Conservation (phyloP, 2,113 vertebrate genomes). For the Lycaon pictus region DNA sequence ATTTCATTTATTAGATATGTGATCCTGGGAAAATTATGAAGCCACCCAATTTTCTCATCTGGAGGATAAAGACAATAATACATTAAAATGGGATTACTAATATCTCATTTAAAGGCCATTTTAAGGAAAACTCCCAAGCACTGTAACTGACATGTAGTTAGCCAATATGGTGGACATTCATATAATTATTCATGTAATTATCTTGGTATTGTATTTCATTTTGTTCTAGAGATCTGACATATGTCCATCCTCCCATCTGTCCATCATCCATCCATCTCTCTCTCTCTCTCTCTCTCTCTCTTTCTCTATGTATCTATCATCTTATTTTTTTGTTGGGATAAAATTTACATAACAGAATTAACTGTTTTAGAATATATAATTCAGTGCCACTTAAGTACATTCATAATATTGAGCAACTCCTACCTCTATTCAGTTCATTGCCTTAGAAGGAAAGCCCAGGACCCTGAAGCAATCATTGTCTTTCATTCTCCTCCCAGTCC, state of each 20-base stretch:
- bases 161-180: neutral
- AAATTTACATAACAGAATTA: neutral
- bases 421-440: neutral
- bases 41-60: neutral
- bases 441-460: neutral
- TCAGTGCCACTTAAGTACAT: neutral
- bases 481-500: neutral
- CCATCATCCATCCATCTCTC: neutral
- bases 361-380: neutral
- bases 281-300: too few species aligned
- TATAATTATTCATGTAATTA: neutral
- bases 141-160: neutral
- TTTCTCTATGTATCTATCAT: neutral
- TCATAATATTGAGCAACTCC: neutral
- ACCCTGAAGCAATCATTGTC: neutral
- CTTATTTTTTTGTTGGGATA: neutral
- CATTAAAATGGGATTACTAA: neutral
- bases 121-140: neutral
- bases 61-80: neutral
- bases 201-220: neutral
- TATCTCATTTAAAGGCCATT: neutral
- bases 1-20: conserved; percentile 28
- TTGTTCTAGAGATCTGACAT: neutral
- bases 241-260: neutral
- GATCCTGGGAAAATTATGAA: neutral